These are phyloP conservation scores for Zenarchopterus dispar DNA, from an alignment of 2,797 vertebrate genomes.

Conservation along the genomic window DNA sequence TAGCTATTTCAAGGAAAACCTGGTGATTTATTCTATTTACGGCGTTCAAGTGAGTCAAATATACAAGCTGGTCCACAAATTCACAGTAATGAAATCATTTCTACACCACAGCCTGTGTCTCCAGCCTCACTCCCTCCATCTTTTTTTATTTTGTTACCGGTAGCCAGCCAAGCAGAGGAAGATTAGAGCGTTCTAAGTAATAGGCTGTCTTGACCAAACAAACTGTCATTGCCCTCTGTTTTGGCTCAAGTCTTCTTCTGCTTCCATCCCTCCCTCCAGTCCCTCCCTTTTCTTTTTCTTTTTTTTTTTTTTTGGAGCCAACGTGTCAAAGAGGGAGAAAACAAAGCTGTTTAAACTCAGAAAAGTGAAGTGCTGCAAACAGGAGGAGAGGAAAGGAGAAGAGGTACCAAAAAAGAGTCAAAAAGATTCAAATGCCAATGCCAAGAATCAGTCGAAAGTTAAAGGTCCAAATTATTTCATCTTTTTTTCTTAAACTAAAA, in stretches of 20 bases:
- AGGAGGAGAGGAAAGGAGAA: constrained; percentile 3
- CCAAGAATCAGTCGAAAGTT: too few relatives aligned
- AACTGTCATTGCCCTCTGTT: constrained; percentile 63
- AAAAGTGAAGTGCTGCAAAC: constrained; percentile 9
- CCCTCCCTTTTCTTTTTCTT: constrained; percentile 49
- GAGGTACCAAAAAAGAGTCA: constrained; percentile 3
- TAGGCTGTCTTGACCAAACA: constrained; percentile 60
- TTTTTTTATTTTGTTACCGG: constrained; percentile 58
- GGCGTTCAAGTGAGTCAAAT: constrained; percentile 54
- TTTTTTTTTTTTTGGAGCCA: constrained; percentile 57
- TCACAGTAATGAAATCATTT: constrained; percentile 44
- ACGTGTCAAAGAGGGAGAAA: constrained; percentile 64
- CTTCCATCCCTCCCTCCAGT: constrained; percentile 48
- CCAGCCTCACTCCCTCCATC: constrained; percentile 37
- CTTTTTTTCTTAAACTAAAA: too few relatives aligned
- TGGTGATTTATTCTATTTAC: constrained; percentile 61
- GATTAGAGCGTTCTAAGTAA: constrained; percentile 64
- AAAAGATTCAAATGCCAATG: too few relatives aligned
- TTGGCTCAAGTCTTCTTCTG: constrained; percentile 49
- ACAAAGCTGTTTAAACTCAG: constrained; percentile 60
- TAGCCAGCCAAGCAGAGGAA: constrained; percentile 64
- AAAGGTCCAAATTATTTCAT: too few relatives aligned
- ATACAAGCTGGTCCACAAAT: constrained; percentile 53
- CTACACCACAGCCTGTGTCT: constrained; percentile 58
- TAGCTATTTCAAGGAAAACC: constrained; percentile 46